Base-by-base conservation (phyloP, 1,140 invertebrate species). In the Oreohelix idahoensis region DNA sequence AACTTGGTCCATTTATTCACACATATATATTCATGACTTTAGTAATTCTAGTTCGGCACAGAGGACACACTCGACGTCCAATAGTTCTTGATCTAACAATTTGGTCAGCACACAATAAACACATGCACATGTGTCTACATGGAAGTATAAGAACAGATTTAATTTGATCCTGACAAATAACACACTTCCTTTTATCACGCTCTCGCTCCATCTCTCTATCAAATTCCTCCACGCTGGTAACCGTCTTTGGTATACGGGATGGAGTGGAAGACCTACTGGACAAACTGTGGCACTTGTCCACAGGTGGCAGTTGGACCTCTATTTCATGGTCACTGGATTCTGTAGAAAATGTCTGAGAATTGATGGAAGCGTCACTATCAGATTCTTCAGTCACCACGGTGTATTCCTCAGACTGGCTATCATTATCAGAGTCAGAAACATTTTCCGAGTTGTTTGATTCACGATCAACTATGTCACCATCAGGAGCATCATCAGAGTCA, bases 51-150 rank as follows among this genome's bases (percentile, higher is more conserved):
- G 84, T 80, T 74, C 90, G 75, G 84, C 91, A 92, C 5, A 92
- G 79, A 0, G 91, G 91, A 87, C 91, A 92, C 23, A 89, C 83
- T 79, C 90, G 74, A 42, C 89, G 79, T 4, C 86, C 86, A 20
- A 85, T 36, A 74, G 78, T 76, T 74, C 84, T 79, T n/a, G 87
- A 84, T 66, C 88, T 76, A 23, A 89, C 89, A 82, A 92, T 91
- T 36, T 88, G 88, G 81, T 90, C 87, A 29, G 89, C 90, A 89
- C 91, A 92, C 4, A 86, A 77, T 23, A 91, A 88, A 89, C 93
- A 93, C 82, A 93, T 79, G 86, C 93, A 93, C 87, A 93, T 90
- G 83, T 93, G 93, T 83, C 89, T 89, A 89, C 93, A 93, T 0
- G 93, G 93, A 71, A 93, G 83, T 51, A 93, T 87, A 0, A 93